A percentile compares a stretch with the other conserved stretches of the same genome.
Conservation (phyloP, 2,888 invertebrate species). For the Lithophane leautieri region DNA sequence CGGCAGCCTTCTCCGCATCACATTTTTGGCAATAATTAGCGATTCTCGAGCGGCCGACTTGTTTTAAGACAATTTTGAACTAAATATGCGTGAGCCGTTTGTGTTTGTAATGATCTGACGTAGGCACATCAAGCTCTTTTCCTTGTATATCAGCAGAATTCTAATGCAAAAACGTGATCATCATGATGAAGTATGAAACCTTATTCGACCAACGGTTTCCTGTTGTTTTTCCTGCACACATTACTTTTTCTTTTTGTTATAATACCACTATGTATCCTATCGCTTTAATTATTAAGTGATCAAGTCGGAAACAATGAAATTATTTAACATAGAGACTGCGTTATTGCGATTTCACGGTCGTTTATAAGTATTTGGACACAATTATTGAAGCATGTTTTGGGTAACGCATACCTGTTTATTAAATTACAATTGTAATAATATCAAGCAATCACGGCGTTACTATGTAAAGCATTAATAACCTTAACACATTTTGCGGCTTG, state of each 20-base stretch:
- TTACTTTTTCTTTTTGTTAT: constrained; percentile 35
- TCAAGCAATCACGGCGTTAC: constrained; percentile 66
- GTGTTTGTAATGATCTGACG: constrained; percentile 31
- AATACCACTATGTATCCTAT: constrained; percentile 18
- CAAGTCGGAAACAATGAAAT: constrained; percentile 49
- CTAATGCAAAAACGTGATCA: constrained; percentile 47
- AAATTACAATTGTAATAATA: constrained; percentile 66
- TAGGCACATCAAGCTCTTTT: constrained; percentile 42
- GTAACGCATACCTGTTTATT: constrained; percentile 60
- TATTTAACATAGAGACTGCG: constrained; percentile 48
- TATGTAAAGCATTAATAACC: constrained; percentile 70
- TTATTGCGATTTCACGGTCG: constrained; percentile 61
- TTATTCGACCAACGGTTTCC: constrained; percentile 35
- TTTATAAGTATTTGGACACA: constrained; percentile 61
- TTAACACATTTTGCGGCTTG: constrained; percentile 73
- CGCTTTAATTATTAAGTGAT: constrained; percentile 36
- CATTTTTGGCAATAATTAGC: constrained; percentile 84
- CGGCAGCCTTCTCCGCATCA: constrained; percentile 83
- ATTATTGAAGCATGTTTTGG: constrained; percentile 63
- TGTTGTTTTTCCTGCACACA: constrained; percentile 34
- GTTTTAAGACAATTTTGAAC: constrained; percentile 59
- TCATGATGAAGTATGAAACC: constrained; percentile 20
- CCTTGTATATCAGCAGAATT: constrained; percentile 52
- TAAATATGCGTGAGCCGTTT: constrained; percentile 44
- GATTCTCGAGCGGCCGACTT: constrained; percentile 68